Evolutionary conservation across 30 jellyfish, hydroid and myxozoan genomes (phyloP), one percentile per base, ranked within the genome.

Genomic region (Aurelia coerulea): DNA sequence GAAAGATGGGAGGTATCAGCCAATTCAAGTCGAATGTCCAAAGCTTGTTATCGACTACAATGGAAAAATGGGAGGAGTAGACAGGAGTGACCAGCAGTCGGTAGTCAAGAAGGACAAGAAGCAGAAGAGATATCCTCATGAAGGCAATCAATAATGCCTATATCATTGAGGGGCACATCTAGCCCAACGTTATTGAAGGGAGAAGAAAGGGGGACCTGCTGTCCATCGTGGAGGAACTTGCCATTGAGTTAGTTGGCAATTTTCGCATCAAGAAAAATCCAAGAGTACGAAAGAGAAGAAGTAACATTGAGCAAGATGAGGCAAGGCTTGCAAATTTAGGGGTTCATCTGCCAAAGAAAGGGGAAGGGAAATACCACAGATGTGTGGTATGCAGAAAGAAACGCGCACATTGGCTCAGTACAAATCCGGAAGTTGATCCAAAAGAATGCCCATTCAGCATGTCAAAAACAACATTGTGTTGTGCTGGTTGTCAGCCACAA

Each of bases 41-140:
- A 54, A 53, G 60, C 71, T 89, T 73, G 88, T 83, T 50, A 79
- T 64, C 15, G 83, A 66, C 62, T 90, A 90, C 90, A 90, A 90
- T 88, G 10, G 39, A n/a, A 18, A 23, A 23, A 23, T 23, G 29
- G 29, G 29, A 23, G 29, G 29, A 23, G 29, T 23, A 23, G 86
- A 75, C 67, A 60, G 54, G 54, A 49, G 63, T 42, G 83, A 72
- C 83, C 67, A 72, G 32, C 83, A 72, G 62, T 72, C 67, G 11
- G 83, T 72, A 9, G 73, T 56, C 37, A 75, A 75, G 54, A 75
- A 54, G 73, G 73, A 50, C 51, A 54, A 19, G 67, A 75, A 75
- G 46, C 73, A 75, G 33, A 75, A 31, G 29, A 54, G 29, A 9
- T 67, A 67, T 75, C 54, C 54, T 75, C 73, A 75, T 75, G 86